Evolutionary conservation across 2,888 invertebrate species (phyloP).

Genomic region (Thelaira solivaga): DNA sequence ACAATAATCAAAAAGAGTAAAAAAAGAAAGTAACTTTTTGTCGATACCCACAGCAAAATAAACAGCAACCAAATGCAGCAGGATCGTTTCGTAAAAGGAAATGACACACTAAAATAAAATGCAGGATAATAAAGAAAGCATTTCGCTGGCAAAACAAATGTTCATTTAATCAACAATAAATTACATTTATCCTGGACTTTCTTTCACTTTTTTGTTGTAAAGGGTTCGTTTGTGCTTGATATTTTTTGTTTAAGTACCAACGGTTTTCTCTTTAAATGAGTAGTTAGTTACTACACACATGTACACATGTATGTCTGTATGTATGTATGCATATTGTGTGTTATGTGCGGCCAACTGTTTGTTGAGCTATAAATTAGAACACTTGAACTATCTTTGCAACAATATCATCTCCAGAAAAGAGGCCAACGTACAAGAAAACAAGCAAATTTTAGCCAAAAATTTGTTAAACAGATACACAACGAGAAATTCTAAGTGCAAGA

Average conservation of each 20-base stretch:
- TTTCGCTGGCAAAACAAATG: slow-evolving; percentile 61
- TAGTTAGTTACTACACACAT: too few relatives aligned
- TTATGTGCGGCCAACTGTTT: slow-evolving; percentile 35
- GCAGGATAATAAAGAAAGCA: slow-evolving; percentile 63
- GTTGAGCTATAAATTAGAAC: slow-evolving; percentile 53
- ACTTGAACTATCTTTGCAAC: slow-evolving; percentile 52
- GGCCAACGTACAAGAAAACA: background rate
- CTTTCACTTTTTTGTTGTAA: slow-evolving; percentile 4
- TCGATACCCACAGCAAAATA: background rate
- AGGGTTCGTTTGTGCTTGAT: slow-evolving; percentile 18
- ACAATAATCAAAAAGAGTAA: slow-evolving; percentile 41
- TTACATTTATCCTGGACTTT: slow-evolving; percentile 59
- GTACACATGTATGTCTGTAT: too few relatives aligned
- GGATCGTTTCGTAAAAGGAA: slow-evolving; percentile 56
- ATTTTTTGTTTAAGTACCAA: background rate
- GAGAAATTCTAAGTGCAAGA: background rate
- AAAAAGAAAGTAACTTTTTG: slow-evolving; percentile 51
- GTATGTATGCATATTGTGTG: background rate
- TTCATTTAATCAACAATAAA: slow-evolving; percentile 62
- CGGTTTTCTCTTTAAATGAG: background rate
- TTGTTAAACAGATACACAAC: background rate
- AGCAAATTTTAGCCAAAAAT: background rate
- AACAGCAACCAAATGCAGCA: slow-evolving; percentile 25
- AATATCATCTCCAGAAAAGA: slow-evolving; percentile 48
- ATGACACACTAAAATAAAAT: slow-evolving; percentile 41